Percentiles rank a stretch among this genome's conserved stretches.
Conservation (phyloP, 2,113 vertebrate species). For the Xiphophorus hellerii region DNA sequence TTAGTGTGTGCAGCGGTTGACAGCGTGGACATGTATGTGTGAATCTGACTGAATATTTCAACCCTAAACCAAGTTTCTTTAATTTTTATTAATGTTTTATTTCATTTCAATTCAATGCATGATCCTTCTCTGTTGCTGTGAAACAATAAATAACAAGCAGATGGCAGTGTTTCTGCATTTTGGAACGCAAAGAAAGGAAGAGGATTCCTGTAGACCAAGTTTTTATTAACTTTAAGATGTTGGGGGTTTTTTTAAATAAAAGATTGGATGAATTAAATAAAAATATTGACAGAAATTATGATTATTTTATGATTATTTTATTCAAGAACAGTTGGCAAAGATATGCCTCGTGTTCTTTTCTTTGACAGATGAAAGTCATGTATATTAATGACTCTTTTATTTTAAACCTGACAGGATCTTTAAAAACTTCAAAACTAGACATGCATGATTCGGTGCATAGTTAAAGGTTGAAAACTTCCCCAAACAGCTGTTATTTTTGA, state of each 20-base stretch:
- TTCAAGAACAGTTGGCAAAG: background rate
- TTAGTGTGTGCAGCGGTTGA: too few relatives aligned
- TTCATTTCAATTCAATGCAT: background rate
- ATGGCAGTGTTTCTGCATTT: slow-evolving; percentile 20
- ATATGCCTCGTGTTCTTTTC: background rate
- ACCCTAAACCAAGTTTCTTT: too few relatives aligned
- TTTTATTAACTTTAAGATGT: background rate
- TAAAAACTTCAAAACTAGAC: too few relatives aligned
- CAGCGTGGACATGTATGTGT: too few relatives aligned
- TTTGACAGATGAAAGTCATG: background rate
- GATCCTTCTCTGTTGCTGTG: background rate
- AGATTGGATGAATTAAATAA: background rate
- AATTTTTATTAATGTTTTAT: background rate
- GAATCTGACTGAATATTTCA: too few relatives aligned
- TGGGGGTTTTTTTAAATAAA: background rate
- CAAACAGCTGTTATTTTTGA: background rate
- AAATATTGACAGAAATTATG: background rate
- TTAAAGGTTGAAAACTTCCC: background rate
- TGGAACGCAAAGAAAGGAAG: background rate
- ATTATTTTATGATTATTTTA: background rate
- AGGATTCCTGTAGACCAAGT: too few relatives aligned
- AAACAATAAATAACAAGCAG: slow-evolving; percentile 35
- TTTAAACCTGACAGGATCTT: background rate
- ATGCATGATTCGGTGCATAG: background rate
- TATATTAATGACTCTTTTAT: background rate